These are phyloP conservation scores for Drosophila demipolita DNA, from an alignment of 2,888 invertebrate genomes.

Conservation along the genomic window DNA sequence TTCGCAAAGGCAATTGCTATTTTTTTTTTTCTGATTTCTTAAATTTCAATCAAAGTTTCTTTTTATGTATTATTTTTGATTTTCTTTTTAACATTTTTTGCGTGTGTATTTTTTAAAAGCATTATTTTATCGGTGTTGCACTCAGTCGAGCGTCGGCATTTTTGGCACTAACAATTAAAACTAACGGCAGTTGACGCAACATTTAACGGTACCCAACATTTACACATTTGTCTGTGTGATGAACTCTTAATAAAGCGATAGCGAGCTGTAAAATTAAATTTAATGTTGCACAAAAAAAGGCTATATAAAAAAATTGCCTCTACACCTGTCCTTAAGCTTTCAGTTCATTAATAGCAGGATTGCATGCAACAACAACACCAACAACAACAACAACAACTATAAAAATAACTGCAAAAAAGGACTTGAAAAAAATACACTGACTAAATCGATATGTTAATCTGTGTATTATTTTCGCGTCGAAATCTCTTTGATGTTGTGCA, in stretches of 20 bases:
- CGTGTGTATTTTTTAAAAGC: constrained; percentile 1
- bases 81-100: constrained; percentile 3
- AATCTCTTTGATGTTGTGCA: background rate
- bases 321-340: constrained; percentile 50
- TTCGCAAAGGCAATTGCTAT: constrained; percentile 26
- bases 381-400: constrained; percentile 23
- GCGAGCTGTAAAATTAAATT: constrained; percentile 73
- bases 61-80: constrained; percentile 1
- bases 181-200: constrained; percentile 66
- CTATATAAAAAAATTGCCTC: background rate
- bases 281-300: constrained; percentile 43
- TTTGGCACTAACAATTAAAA: constrained; percentile 76
- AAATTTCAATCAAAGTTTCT: constrained; percentile 60
- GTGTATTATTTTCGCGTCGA: constrained; percentile 7
- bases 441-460: constrained; percentile 10
- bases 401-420: constrained; percentile 6
- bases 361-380: constrained; percentile 20
- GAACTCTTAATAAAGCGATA: constrained; percentile 64
- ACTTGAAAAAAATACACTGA: constrained; percentile 10
- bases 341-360: constrained; percentile 58
- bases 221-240: constrained; percentile 36
- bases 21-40: constrained; percentile 55
- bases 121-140: constrained; percentile 12
- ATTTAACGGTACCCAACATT: constrained; percentile 62
- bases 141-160: constrained; percentile 54